Evolutionary conservation across 2,888 invertebrate species (phyloP).

Genomic region (Hypsopygia costalis): DNA sequence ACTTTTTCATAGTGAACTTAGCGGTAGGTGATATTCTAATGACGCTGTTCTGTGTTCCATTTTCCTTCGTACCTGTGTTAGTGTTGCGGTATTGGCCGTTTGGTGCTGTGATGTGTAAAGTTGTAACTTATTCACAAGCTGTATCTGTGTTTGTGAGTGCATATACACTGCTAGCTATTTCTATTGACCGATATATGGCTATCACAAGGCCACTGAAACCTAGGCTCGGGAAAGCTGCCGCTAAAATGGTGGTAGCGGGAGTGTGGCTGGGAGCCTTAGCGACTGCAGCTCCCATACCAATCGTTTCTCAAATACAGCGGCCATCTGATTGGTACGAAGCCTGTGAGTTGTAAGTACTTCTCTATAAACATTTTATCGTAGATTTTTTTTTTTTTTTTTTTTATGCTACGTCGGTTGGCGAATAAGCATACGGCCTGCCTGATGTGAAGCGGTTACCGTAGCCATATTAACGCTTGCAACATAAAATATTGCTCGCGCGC

Average conservation of each 20-base stretch:
- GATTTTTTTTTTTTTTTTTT: no score
- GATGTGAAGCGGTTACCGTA: no score
- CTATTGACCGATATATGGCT: constrained; percentile 93
- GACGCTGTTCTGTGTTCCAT: constrained; percentile 94
- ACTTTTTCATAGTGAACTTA: constrained; percentile 94
- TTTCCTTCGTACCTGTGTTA: constrained; percentile 90
- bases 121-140: constrained; percentile 91
- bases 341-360: constrained; percentile 84
- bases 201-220: constrained; percentile 94
- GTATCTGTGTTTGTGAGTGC: constrained; percentile 92
- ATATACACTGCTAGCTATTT: constrained; percentile 94
- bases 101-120: constrained; percentile 88
- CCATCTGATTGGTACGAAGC: constrained; percentile 82
- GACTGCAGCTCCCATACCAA: constrained; percentile 89
- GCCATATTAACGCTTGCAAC: no score
- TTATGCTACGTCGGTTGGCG: no score
- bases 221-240: constrained; percentile 85
- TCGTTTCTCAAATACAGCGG: constrained; percentile 85
- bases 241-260: constrained; percentile 83
- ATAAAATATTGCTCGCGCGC: no score
- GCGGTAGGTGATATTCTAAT: constrained; percentile 94
- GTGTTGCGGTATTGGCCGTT: constrained; percentile 94
- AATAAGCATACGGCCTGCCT: no score
- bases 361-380: neutral
- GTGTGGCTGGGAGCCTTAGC: constrained; percentile 89